These are phyloP conservation scores for Aphodius sticticus DNA, from an alignment of 2,888 invertebrate genomes.

Conservation along the genomic window DNA sequence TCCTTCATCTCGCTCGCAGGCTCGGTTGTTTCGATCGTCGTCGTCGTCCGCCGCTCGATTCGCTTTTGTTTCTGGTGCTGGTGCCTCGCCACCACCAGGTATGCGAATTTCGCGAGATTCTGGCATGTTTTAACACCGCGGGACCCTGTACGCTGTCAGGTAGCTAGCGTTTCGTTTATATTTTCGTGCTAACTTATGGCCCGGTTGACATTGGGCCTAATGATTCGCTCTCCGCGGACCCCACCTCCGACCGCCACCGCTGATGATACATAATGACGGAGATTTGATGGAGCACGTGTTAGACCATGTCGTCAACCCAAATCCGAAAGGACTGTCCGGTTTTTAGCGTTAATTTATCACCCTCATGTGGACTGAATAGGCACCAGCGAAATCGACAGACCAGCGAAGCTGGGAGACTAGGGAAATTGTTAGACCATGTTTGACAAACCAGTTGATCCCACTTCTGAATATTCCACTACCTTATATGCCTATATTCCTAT, in stretches of 20 bases:
- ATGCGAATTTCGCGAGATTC: slow-evolving; percentile 6
- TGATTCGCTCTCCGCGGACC: neutral
- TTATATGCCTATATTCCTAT: too few species aligned
- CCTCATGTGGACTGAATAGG: neutral
- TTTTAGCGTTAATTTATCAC: too few species aligned
- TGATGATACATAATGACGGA: neutral
- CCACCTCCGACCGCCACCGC: neutral
- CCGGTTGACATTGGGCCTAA: slow-evolving; percentile 4
- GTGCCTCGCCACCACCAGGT: neutral
- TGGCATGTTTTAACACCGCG: slow-evolving; percentile 11
- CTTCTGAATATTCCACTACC: too few species aligned
- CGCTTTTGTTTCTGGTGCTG: neutral
- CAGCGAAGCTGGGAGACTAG: too few species aligned
- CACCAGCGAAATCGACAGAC: neutral
- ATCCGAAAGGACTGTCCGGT: neutral
- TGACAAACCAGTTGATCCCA: too few species aligned
- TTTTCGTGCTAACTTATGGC: slow-evolving; percentile 4
- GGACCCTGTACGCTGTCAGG: slow-evolving; percentile 9
- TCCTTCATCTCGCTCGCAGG: slow-evolving; percentile 8
- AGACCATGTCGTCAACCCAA: neutral
- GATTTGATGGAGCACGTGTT: neutral
- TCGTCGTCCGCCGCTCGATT: slow-evolving; percentile 14
- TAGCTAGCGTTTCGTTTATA: slow-evolving; percentile 4
- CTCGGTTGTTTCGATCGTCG: neutral
- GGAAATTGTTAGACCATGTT: too few species aligned